Evolutionary conservation across 37 sponge, comb jelly and placozoan species (phyloP).

Genomic region (Amphimedon queenslandica): DNA sequence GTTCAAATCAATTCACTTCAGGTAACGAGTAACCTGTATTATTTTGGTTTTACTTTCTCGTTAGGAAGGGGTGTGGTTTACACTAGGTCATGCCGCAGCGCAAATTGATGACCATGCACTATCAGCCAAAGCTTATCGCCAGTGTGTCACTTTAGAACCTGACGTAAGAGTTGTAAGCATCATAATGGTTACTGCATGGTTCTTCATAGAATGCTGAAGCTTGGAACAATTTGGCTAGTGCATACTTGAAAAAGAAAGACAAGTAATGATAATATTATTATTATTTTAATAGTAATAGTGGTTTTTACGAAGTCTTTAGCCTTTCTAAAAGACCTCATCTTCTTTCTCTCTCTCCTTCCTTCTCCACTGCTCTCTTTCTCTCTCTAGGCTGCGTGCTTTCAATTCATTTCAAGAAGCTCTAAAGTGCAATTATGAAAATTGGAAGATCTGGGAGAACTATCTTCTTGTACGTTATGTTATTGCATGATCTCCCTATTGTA

Average conservation of each 20-base stretch:
- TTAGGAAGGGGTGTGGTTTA: slow-evolving; percentile 88
- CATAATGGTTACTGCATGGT: no score
- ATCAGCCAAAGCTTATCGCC: slow-evolving; percentile 63
- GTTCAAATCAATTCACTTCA: slow-evolving; percentile 63
- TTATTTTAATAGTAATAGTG: no score
- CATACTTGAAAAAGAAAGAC: slow-evolving; percentile 62
- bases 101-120: slow-evolving; percentile 48
- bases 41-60: not conserved
- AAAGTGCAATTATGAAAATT: slow-evolving; percentile 74
- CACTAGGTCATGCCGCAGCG: slow-evolving; percentile 79
- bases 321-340: no score
- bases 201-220: slow-evolving; percentile 71
- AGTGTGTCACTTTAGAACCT: slow-evolving; percentile 71
- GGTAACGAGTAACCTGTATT: slow-evolving; percentile 1
- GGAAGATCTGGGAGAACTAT: slow-evolving; percentile 95
- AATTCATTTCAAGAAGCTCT: slow-evolving; percentile 69
- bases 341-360: no score
- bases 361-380: no score
- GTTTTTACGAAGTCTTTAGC: no score
- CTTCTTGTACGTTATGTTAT: slow-evolving; percentile 52
- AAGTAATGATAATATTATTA: slow-evolving; percentile 65
- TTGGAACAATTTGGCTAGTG: slow-evolving; percentile 89
- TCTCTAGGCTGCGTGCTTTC: slow-evolving; percentile 56
- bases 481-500: no score
- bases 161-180: slow-evolving; percentile 43